Evolutionary conservation across 2,888 invertebrate genomes (phyloP).

Genomic region (Minunthozetes semirufus): DNA sequence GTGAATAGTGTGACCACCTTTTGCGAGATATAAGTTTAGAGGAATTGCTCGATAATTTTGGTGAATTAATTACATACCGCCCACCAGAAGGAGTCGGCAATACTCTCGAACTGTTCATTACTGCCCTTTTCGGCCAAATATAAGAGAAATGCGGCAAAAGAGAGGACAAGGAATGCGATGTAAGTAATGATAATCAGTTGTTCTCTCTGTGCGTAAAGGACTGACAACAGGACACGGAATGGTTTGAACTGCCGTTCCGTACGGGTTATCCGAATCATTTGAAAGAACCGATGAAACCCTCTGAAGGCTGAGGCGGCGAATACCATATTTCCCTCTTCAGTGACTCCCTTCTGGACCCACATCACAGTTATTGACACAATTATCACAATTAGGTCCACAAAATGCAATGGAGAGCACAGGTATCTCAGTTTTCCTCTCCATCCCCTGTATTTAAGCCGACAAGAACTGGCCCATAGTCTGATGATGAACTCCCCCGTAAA

Average conservation of each 20-base stretch:
- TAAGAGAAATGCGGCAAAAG: too few species aligned
- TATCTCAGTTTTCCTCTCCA: constrained; percentile 19
- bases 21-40: too few species aligned
- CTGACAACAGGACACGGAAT: constrained; percentile 24
- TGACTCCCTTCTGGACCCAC: too few species aligned
- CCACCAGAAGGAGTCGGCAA: too few species aligned
- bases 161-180: constrained; percentile 30
- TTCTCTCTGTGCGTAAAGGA: constrained; percentile 34
- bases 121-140: too few species aligned
- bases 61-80: too few species aligned
- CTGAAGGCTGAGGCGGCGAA: constrained; percentile 32
- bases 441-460: constrained; percentile 21
- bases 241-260: constrained; percentile 20
- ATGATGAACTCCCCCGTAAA: constrained; percentile 21
- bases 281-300: constrained; percentile 34
- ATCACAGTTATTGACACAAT: constrained; percentile 1
- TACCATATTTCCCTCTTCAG: constrained; percentile 18
- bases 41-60: too few species aligned
- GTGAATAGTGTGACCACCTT: too few species aligned
- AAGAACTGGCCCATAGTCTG: constrained; percentile 16
- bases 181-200: constrained; percentile 34
- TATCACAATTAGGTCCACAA: constrained; percentile 28
- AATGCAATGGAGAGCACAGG: constrained; percentile 3
- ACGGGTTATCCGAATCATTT: constrained; percentile 21
- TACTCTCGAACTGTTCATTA: too few species aligned